These are phyloP conservation scores for Zosterops lateralis DNA, from an alignment of 2,113 vertebrate genomes.

Conservation along the genomic window DNA sequence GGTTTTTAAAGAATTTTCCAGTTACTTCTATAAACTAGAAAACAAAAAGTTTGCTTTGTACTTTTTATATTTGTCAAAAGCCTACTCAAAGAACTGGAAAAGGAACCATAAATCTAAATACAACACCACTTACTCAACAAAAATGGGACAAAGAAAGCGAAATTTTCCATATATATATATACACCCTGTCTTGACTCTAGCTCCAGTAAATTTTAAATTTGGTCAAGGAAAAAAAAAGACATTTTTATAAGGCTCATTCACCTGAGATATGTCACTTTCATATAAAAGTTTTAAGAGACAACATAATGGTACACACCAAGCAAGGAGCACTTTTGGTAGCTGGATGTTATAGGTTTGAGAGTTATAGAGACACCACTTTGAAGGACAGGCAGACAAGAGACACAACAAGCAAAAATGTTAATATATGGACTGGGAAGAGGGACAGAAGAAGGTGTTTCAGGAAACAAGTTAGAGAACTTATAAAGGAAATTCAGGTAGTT, in stretches of 20 bases:
- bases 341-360: accelerated
- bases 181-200: background rate
- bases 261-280: background rate
- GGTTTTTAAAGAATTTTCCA: background rate
- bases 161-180: background rate
- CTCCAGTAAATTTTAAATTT: background rate
- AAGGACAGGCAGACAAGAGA: background rate
- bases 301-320: background rate
- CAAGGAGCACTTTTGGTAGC: background rate
- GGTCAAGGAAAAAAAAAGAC: background rate
- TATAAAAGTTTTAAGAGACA: background rate
- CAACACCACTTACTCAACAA: background rate
- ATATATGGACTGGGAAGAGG: background rate
- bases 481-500: background rate
- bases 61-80: background rate
- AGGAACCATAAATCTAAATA: background rate
- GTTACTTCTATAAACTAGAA: background rate
- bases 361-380: background rate
- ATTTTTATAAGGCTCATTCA: background rate
- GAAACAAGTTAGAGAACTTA: background rate
- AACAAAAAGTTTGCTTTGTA: background rate
- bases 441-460: background rate
- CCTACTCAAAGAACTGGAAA: background rate
- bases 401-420: background rate
- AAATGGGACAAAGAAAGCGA: background rate